Conservation (phyloP, 2,888 invertebrate species). For the Drosophila testacea region DNA sequence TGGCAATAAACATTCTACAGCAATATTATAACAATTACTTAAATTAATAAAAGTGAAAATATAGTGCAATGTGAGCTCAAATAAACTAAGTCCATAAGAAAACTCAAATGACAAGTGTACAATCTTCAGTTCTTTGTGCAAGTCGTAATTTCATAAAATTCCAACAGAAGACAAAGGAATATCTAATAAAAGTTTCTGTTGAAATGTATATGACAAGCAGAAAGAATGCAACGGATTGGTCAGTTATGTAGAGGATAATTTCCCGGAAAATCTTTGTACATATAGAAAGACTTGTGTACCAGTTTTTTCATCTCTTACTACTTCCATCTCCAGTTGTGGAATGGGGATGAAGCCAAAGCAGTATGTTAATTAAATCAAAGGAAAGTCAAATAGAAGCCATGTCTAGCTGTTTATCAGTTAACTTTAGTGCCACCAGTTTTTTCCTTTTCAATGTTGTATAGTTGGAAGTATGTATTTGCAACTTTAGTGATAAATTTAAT, state of each 20-base stretch:
- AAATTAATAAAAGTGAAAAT: neutral
- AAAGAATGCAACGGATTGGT: neutral
- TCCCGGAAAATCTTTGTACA: neutral
- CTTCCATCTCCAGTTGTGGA: neutral
- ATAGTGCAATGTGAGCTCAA: neutral
- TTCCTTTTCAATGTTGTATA: neutral
- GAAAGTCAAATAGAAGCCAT: neutral
- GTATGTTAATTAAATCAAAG: conserved; percentile 9
- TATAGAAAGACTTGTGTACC: neutral
- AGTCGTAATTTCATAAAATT: neutral
- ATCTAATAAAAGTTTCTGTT: neutral
- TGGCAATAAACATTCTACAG: neutral
- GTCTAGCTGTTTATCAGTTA: conserved; percentile 10
- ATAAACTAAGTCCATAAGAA: too few species aligned
- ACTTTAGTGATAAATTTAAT: conserved; percentile 64
- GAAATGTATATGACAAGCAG: conserved; percentile 5
- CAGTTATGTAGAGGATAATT: neutral
- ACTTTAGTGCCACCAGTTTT: neutral
- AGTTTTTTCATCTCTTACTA: conserved; percentile 1
- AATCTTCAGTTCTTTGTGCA: neutral
- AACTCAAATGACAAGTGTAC: neutral
- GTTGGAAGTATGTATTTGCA: conserved; percentile 11
- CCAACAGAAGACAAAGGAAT: neutral
- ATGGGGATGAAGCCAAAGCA: neutral
- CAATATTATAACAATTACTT: neutral